Percentiles rank a stretch among this genome's conserved stretches.
These are phyloP conservation scores for Styela clava DNA, from an alignment of 23 tunicate species.

Conservation along the genomic window DNA sequence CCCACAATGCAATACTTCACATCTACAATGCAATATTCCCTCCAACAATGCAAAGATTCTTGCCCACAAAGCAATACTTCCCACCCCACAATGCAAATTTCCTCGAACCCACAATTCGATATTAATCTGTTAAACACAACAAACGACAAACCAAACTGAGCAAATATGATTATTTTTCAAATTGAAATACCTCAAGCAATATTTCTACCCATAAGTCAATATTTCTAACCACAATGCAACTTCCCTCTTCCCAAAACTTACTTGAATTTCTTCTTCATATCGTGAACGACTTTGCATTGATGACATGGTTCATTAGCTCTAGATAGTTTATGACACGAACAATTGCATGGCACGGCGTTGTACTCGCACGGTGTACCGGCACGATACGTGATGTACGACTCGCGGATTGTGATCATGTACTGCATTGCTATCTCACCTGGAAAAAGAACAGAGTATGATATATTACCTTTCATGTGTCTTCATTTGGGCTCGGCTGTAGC, in stretches of 20 bases:
- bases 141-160: no score
- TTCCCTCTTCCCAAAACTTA: constrained; percentile 7
- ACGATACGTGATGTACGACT: constrained; percentile 66
- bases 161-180: no score
- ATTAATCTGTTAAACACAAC: no score
- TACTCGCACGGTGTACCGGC: constrained; percentile 60
- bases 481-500: neutral
- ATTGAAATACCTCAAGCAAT: no score
- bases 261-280: constrained; percentile 72
- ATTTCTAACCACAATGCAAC: neutral
- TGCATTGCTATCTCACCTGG: constrained; percentile 53
- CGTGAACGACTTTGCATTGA: constrained; percentile 85
- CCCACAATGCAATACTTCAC: no score
- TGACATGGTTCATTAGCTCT: constrained; percentile 42
- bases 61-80: no score
- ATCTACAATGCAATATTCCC: no score
- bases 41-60: no score
- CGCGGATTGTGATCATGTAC: constrained; percentile 52
- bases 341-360: constrained; percentile 66
- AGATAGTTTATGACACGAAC: constrained; percentile 56
- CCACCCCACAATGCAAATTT: no score
- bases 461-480: neutral
- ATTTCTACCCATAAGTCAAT: neutral
- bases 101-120: no score
- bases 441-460: neutral